A percentile compares a stretch with the other conserved stretches of the same genome.
These are phyloP conservation scores for Drosophila asahinai DNA, from an alignment of 1,140 invertebrate genomes.

Conservation along the genomic window DNA sequence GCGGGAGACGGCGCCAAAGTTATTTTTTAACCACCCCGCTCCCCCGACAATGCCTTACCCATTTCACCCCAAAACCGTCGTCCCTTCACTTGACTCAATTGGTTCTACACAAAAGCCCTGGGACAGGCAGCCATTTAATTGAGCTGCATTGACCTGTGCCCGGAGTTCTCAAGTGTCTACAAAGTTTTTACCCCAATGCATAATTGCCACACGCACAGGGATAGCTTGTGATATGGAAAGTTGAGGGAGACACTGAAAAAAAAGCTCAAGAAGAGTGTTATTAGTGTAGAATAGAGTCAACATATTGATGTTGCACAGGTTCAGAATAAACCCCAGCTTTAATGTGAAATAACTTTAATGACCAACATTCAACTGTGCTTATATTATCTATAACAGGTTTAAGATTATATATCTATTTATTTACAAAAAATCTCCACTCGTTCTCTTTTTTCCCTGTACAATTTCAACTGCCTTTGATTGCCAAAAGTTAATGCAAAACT, in stretches of 20 bases:
- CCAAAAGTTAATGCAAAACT: conserved; percentile 35
- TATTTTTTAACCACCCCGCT: conserved; percentile 25
- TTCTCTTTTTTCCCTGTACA: conserved; percentile 1
- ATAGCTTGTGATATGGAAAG: background rate
- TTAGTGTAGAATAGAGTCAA: too few relatives aligned
- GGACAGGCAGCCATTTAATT: conserved; percentile 61
- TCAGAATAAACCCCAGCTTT: too few relatives aligned
- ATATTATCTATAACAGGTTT: too few relatives aligned
- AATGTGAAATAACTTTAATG: too few relatives aligned
- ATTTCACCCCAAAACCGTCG: conserved; percentile 19
- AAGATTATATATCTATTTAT: too few relatives aligned
- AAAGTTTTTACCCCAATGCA: conserved; percentile 53
- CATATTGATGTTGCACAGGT: too few relatives aligned
- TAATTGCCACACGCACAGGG: conserved; percentile 50
- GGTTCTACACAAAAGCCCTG: conserved; percentile 35
- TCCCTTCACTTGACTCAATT: conserved; percentile 36
- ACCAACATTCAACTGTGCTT: too few relatives aligned
- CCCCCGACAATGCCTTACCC: background rate
- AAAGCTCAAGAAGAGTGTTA: background rate
- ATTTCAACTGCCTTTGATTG: background rate
- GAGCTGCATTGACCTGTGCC: conserved; percentile 66
- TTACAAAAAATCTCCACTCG: too few relatives aligned
- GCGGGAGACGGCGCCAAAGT: conserved; percentile 55
- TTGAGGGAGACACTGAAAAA: background rate
- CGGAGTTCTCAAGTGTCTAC: conserved; percentile 61